A percentile compares a stretch with the other conserved stretches of the same genome.
Conservation (phyloP, 2,113 vertebrate species). For the Danio rerio region GRCz12tu NC_133180.1:29065001-29065500, state of each 20-base stretch:
- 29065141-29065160: background rate
- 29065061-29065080: no score
- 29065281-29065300: background rate
- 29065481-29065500: no score
- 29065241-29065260: background rate
- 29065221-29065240: background rate
- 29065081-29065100: no score
- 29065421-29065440: no score
- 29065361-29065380: background rate
- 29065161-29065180: background rate
- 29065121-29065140: background rate
- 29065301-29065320: background rate
- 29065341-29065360: background rate
- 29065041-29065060: no score
- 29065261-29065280: background rate
- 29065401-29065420: no score
- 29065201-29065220: background rate
- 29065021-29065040: no score
- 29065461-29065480: no score
- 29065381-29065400: background rate
- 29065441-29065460: no score
- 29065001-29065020: no score
- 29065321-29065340: no score
- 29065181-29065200: background rate
- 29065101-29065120: no score